Evolutionary conservation across 1,140 invertebrate genomes (phyloP), one percentile per base, ranked within the genome.

Genomic region (Delia radicum): DNA sequence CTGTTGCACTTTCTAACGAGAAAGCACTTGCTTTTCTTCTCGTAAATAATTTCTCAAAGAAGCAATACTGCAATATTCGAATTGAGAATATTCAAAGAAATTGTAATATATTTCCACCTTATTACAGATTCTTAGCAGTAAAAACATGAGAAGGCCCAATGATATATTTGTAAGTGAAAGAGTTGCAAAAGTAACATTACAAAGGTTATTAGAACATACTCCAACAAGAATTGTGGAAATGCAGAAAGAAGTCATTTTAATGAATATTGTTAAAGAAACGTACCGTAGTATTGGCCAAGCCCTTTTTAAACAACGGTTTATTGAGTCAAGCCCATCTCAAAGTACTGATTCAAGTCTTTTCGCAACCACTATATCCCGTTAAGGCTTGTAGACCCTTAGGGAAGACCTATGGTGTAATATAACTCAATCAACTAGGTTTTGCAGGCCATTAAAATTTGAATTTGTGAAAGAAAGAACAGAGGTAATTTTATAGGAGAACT

Each of bases 391-490:
- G 15, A 61, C 6, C 3, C n/a, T 3, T 18, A 3, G 7, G 26
- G 21, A 71, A 62, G n/a, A 62, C n/a, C 18, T 15, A 63, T 76
- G 42, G 42, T 46, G 26, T 24, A 29, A 21, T 21, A 55, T 42
- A 1, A 13, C 67, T 10, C 67, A 76, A 73, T 74, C 73, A 24
- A 74, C 55, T 15, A 8, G 75, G 33, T 76, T 76, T 72, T 76
- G 75, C 42, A 37, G 75, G n/a, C 75, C 67, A 15, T 15, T 76
- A 26, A 76, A 76, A 72, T 8, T 76, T 15, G 75, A 76, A 62
- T 76, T 24, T 72, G 26, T 62, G 1, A 76, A 76, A n/a, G 76
- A 77, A 42, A 37, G 63, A 31, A 77, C 42, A 29, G 74, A 77
- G 6, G 15, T 28, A n/a, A 71, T 77, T 21, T 48, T 77, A 24